Conservation (phyloP, 2,797 vertebrate species). For the Cossypha caffra region DNA sequence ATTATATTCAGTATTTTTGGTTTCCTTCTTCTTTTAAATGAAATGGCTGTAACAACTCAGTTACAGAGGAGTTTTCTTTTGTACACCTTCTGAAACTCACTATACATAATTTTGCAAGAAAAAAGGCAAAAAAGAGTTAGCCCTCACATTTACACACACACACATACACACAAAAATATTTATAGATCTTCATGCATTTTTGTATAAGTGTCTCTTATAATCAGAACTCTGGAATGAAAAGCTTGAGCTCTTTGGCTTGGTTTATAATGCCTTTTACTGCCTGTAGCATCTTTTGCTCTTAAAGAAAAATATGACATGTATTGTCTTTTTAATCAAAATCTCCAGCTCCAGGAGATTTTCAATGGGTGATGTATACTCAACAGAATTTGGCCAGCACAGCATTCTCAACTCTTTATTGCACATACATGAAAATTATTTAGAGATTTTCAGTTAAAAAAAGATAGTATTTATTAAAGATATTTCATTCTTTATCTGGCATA, state of each 20-base stretch:
- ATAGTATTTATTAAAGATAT: not conserved
- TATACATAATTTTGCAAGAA: not conserved
- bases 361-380: rapidly evolving
- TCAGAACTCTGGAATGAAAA: not conserved
- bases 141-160: not conserved
- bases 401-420: not conserved
- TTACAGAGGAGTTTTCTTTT: not conserved
- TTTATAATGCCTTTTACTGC: not conserved
- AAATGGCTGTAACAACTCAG: not conserved
- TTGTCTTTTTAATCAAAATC: not conserved
- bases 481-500: not conserved
- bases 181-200: not conserved
- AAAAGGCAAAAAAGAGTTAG: not conserved
- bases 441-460: not conserved
- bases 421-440: not conserved
- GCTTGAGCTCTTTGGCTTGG: not conserved
- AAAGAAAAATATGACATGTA: not conserved
- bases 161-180: too few relatives aligned
- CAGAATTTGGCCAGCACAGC: not conserved
- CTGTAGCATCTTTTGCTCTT: not conserved
- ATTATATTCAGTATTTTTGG: not conserved
- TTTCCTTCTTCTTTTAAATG: not conserved
- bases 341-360: not conserved
- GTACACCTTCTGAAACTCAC: not conserved
- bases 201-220: not conserved